Percentiles rank a stretch among this genome's conserved stretches.
Evolutionary conservation across 2,797 vertebrate genomes (phyloP).

Genomic region (Margarornis squamiger): DNA sequence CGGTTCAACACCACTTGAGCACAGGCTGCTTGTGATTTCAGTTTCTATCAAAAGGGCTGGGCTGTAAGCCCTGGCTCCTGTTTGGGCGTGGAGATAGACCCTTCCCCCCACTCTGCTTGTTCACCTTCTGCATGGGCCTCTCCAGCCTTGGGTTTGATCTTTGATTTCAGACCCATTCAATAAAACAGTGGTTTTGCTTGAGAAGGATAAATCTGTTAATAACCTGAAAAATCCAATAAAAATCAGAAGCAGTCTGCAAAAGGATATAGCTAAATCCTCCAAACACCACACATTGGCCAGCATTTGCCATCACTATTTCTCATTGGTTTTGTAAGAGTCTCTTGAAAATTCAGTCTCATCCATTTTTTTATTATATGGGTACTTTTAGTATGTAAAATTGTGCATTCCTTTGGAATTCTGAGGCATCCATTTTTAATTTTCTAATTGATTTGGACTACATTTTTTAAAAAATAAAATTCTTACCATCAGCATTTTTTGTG

Average conservation of each 20-base stretch:
- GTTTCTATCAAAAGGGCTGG: neutral
- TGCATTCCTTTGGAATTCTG: neutral
- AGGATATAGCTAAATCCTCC: neutral
- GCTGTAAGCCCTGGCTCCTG: neutral
- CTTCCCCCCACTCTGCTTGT: neutral
- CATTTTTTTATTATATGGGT: neutral
- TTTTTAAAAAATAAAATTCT: neutral
- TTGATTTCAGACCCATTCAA: neutral
- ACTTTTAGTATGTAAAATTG: neutral
- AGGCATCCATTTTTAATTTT: neutral
- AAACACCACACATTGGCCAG: neutral
- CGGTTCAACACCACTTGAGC: neutral
- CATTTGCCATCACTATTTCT: neutral
- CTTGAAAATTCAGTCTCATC: neutral
- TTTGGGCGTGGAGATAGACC: neutral
- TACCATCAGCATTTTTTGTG: neutral
- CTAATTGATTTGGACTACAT: neutral
- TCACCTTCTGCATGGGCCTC: fast-evolving
- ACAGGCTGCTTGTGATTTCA: fast-evolving
- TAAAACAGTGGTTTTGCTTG: neutral
- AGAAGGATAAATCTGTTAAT: neutral
- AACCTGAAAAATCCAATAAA: neutral
- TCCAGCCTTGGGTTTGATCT: neutral
- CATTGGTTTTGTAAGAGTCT: neutral
- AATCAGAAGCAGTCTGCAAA: neutral